Percentiles rank a stretch among this genome's conserved stretches.
Evolutionary conservation across 2,797 vertebrate species (phyloP).

Genomic region (Strix occidentalis): DNA sequence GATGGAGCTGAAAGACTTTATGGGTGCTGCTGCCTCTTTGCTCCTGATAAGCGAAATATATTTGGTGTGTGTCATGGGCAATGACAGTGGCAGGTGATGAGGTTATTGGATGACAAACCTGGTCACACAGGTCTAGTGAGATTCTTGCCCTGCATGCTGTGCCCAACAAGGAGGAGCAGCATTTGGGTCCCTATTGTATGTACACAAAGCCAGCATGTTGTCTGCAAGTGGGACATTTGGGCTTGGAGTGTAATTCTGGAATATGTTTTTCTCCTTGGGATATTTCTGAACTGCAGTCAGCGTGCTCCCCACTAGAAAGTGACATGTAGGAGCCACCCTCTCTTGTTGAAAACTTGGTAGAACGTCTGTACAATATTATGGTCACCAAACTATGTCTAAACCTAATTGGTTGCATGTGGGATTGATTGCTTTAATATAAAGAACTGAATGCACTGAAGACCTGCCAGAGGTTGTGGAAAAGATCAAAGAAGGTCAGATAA

Average conservation of each 20-base stretch:
- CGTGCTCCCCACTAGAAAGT: conserved; percentile 45
- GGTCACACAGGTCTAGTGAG: conserved; percentile 46
- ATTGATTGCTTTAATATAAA: conserved; percentile 48
- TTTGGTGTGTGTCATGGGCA: neutral
- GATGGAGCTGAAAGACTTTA: neutral
- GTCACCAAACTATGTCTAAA: conserved; percentile 23
- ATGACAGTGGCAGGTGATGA: neutral
- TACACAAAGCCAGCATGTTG: conserved; percentile 13
- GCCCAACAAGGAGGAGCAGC: neutral
- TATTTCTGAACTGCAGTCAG: conserved; percentile 42
- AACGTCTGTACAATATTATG: conserved; percentile 16
- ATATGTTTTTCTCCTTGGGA: conserved; percentile 27
- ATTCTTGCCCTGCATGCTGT: conserved; percentile 16
- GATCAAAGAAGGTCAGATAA: conserved; percentile 40
- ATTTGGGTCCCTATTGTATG: neutral
- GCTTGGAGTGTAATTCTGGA: neutral
- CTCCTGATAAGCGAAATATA: neutral
- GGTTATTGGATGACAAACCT: conserved; percentile 37
- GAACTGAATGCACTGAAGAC: conserved; percentile 36
- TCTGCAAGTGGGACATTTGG: neutral
- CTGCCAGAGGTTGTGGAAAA: conserved; percentile 35
- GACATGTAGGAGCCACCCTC: conserved; percentile 32
- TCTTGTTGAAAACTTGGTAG: conserved; percentile 56
- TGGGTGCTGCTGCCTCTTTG: neutral
- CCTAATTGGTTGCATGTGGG: conserved; percentile 47